phyloP scores from a whole-genome alignment of 2,888 invertebrate genomes.

The Tetragnatha montana region DNA sequence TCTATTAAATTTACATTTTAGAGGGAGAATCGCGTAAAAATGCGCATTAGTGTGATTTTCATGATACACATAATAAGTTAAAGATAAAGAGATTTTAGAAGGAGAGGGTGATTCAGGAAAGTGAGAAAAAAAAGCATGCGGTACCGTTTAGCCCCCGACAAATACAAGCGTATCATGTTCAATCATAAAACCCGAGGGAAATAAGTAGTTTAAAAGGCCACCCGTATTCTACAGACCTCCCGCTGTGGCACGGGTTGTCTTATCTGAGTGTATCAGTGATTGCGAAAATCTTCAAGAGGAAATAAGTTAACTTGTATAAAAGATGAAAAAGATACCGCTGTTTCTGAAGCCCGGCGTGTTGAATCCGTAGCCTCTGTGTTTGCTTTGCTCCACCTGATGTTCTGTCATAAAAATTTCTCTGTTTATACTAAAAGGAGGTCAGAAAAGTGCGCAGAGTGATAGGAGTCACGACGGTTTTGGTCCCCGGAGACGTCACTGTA shows the following conservation, averaged over 20 bases:
- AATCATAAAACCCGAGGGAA: neutral
- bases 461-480: constrained; percentile 3
- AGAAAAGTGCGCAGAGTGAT: constrained; percentile 33
- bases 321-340: constrained; percentile 60
- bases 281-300: constrained; percentile 5
- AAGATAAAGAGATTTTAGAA: too few species aligned
- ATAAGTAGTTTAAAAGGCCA: constrained; percentile 38
- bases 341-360: constrained; percentile 16
- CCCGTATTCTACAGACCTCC: constrained; percentile 46
- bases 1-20: too few species aligned
- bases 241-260: constrained; percentile 9
- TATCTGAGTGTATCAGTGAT: constrained; percentile 21
- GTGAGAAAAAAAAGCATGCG: neutral
- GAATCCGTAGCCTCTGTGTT: constrained; percentile 39
- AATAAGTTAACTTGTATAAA: neutral
- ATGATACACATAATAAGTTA: too few species aligned
- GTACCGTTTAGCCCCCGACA: neutral
- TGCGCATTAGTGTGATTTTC: too few species aligned
- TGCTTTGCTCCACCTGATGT: constrained; percentile 58
- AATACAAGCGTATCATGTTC: constrained; percentile 1
- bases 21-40: too few species aligned
- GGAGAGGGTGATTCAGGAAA: too few species aligned
- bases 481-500: neutral
- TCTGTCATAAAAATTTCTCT: constrained; percentile 55
- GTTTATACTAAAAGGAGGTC: constrained; percentile 57